phyloP scores from a whole-genome alignment of 2,888 invertebrate species.

The Lapara coniferarum region DNA sequence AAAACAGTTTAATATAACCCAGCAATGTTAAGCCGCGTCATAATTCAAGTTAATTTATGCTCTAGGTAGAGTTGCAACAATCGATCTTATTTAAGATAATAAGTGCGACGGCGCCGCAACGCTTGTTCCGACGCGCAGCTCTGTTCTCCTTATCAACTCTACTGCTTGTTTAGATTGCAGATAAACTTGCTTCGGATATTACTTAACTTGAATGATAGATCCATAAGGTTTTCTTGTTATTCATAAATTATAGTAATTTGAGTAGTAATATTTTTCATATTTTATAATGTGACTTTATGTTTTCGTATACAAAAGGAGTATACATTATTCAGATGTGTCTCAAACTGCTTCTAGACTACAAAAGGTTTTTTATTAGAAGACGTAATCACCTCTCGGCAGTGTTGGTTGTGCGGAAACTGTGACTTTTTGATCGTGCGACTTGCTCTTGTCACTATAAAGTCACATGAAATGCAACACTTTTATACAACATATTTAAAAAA shows the following conservation, averaged over 20 bases:
- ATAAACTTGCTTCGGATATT: conserved; percentile 13
- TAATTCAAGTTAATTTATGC: conserved; percentile 10
- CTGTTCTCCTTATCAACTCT: background rate
- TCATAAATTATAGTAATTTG: background rate
- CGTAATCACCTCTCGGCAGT: no score
- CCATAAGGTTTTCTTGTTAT: background rate
- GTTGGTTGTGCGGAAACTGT: no score
- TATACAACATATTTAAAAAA: no score
- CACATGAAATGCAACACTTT: no score
- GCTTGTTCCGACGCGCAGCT: background rate
- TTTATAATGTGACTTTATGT: no score
- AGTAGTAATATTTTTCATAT: no score
- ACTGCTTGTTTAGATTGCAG: background rate
- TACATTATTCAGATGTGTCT: no score
- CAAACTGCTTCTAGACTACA: no score
- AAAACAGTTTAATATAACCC: background rate
- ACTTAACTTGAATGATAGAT: background rate
- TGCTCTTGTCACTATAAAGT: background rate
- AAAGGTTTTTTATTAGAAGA: no score
- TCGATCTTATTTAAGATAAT: conserved; percentile 24
- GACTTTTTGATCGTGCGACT: background rate
- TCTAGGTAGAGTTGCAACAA: conserved; percentile 5
- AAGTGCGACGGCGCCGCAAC: conserved; percentile 11
- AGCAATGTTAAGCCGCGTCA: background rate
- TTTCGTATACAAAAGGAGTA: no score